Conservation (phyloP, 2,888 invertebrate genomes). For the Phyllotreta cruciferae region DNA sequence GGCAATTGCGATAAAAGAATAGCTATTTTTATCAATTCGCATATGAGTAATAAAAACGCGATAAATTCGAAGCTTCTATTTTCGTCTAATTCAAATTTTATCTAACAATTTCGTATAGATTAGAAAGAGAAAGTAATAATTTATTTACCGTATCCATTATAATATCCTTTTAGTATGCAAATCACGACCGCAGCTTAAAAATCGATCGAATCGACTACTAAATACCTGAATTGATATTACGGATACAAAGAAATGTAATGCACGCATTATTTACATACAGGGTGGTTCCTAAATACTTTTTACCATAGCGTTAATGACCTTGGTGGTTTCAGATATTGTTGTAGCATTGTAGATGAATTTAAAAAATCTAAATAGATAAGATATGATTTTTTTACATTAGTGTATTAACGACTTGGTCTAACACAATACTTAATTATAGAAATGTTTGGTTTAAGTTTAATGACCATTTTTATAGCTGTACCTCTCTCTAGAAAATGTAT, state of each 20-base stretch:
- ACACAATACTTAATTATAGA: constrained; percentile 11
- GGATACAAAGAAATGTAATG: constrained; percentile 10
- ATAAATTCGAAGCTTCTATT: too few species aligned
- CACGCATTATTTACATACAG: background rate
- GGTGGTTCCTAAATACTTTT: background rate
- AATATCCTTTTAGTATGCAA: constrained; percentile 13
- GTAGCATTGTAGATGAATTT: too few species aligned
- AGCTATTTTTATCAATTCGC: too few species aligned
- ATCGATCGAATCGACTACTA: constrained; percentile 6
- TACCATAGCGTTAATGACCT: background rate
- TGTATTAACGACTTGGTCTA: background rate
- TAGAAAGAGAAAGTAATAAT: constrained; percentile 18
- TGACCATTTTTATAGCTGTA: constrained; percentile 12
- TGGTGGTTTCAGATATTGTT: background rate
- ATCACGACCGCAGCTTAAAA: constrained; percentile 4
- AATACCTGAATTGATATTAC: constrained; percentile 7
- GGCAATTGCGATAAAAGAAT: too few species aligned
- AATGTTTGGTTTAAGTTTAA: constrained; percentile 15
- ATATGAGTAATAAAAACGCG: too few species aligned
- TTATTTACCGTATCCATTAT: constrained; percentile 12
- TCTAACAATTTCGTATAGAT: background rate
- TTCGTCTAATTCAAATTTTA: too few species aligned
- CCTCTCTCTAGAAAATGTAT: constrained; percentile 1
- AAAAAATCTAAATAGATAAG: too few species aligned
- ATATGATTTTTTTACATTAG: background rate